These are phyloP conservation scores for Ceyx melanurus DNA, from an alignment of 2,113 vertebrate genomes.

Conservation along the genomic window DNA sequence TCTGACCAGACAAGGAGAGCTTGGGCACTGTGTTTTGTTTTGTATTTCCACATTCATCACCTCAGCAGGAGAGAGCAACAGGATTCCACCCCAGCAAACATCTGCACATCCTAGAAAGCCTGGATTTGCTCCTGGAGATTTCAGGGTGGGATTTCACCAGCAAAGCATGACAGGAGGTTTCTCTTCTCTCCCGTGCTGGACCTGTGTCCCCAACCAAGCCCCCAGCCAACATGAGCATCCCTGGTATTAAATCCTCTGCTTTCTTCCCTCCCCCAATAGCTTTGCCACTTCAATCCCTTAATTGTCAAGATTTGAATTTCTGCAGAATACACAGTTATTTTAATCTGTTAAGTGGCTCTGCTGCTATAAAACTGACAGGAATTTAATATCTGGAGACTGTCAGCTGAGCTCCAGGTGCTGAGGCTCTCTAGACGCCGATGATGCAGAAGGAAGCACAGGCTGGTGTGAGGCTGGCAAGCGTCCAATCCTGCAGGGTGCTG, in stretches of 20 bases:
- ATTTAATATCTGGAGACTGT: slow-evolving; percentile 48
- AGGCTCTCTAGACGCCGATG: neutral
- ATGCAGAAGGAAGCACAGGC: neutral
- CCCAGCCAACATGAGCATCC: neutral
- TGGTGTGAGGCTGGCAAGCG: neutral
- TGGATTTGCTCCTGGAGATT: neutral
- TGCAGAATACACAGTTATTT: slow-evolving; percentile 47
- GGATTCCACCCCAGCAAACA: neutral
- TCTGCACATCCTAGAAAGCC: neutral
- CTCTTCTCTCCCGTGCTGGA: neutral
- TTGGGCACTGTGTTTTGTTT: neutral
- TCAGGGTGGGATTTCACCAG: neutral
- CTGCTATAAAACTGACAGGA: slow-evolving; percentile 47
- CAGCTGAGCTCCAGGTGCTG: slow-evolving; percentile 53
- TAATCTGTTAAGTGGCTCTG: slow-evolving; percentile 67
- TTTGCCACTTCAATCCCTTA: slow-evolving; percentile 45
- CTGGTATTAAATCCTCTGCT: neutral
- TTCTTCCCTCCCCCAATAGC: neutral
- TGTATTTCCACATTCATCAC: neutral
- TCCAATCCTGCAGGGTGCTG: neutral
- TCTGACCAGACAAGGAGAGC: neutral
- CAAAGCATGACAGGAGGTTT: neutral
- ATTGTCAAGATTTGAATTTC: slow-evolving; percentile 48
- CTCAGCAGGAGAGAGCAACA: neutral
- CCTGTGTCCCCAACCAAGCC: neutral